These are phyloP conservation scores for Agapornis canus DNA, from an alignment of 2,797 vertebrate genomes.

Conservation along the genomic window DNA sequence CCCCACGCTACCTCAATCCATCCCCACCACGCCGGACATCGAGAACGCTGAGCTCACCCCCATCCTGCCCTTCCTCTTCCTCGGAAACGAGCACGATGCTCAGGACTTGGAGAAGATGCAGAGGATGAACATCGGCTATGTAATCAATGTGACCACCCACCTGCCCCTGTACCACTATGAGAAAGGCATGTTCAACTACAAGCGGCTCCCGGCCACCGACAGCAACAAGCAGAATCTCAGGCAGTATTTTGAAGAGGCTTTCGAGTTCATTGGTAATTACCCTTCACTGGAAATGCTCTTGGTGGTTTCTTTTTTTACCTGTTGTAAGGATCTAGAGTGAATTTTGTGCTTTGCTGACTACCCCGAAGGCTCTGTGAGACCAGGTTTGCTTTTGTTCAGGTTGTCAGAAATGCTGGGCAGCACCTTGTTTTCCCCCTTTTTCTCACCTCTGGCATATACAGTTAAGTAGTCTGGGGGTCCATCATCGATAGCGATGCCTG, in stretches of 20 bases:
- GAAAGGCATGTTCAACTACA: conserved; percentile 91
- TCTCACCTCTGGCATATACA: background rate
- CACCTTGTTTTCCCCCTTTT: background rate
- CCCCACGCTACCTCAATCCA: conserved; percentile 87
- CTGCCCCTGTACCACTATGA: conserved; percentile 96
- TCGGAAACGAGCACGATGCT: conserved; percentile 95
- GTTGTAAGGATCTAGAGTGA: background rate
- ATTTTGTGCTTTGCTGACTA: background rate
- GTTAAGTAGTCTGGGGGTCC: background rate
- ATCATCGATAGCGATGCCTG: background rate
- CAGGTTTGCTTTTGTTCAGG: background rate
- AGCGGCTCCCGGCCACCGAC: conserved; percentile 95
- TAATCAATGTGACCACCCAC: conserved; percentile 98
- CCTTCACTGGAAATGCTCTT: background rate
- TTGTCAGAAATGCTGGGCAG: background rate
- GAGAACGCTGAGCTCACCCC: conserved; percentile 96
- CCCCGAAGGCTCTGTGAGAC: background rate
- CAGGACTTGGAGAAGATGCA: conserved; percentile 92
- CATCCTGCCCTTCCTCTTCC: conserved; percentile 94
- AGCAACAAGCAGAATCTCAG: conserved; percentile 99
- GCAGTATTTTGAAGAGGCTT: conserved; percentile 99
- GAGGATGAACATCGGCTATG: conserved; percentile 88
- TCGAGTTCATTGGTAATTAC: conserved; percentile 95
- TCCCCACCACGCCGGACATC: conserved; percentile 94
- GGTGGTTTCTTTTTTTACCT: background rate